Percentiles rank a stretch among this genome's conserved stretches.
These are phyloP conservation scores for Boleophthalmus pectinirostris DNA, from an alignment of 2,113 vertebrate species.

Conservation along the genomic window DNA sequence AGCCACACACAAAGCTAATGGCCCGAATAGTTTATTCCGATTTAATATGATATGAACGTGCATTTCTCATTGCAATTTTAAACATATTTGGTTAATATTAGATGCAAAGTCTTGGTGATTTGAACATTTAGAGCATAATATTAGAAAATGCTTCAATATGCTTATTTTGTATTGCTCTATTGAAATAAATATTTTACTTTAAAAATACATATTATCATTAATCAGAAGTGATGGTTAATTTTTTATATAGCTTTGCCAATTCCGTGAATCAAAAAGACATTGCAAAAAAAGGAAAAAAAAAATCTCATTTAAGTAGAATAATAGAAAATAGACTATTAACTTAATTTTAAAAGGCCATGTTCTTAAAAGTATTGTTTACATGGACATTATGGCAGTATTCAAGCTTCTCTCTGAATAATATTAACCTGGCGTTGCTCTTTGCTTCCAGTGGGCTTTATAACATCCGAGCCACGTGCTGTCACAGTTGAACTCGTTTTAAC, in stretches of 20 bases:
- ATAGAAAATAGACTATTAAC: background rate
- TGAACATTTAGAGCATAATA: too few species aligned
- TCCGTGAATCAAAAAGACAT: background rate
- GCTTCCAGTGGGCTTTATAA: background rate
- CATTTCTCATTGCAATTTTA: background rate
- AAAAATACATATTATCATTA: too few species aligned
- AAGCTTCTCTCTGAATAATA: slow-evolving; percentile 1
- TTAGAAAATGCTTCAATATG: too few species aligned
- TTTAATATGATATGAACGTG: background rate
- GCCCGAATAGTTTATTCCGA: background rate
- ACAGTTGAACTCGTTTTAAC: slow-evolving; percentile 34
- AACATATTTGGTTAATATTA: background rate
- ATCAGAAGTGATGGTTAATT: background rate
- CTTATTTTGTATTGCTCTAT: too few species aligned
- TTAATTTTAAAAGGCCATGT: background rate
- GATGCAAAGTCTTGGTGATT: background rate
- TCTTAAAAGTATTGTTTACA: background rate
- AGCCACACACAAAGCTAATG: background rate
- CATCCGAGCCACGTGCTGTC: background rate
- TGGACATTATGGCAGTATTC: background rate
- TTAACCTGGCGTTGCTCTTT: background rate
- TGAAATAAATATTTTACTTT: too few species aligned
- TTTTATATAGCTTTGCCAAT: background rate
- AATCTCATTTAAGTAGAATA: background rate
- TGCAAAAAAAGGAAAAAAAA: too few species aligned